Percentiles rank a stretch among this genome's conserved stretches.
phyloP scores from a whole-genome alignment of 2,113 vertebrate species.

The Todiramphus chloris region DNA sequence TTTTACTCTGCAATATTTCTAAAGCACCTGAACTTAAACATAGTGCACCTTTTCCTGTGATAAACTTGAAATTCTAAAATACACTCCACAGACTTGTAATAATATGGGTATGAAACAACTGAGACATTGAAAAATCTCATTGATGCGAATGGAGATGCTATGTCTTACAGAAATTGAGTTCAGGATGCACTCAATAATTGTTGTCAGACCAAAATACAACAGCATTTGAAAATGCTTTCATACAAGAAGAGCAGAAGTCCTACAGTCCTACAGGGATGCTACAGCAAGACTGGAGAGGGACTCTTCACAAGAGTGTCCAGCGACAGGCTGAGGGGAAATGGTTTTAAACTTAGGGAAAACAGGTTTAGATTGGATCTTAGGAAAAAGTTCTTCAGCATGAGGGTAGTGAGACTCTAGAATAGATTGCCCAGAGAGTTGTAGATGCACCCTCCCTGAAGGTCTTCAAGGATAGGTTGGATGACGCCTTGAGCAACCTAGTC shows the following conservation, averaged over 20 bases:
- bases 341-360: too few relatives aligned
- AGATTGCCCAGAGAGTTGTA: too few relatives aligned
- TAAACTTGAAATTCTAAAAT: not conserved
- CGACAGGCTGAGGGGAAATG: too few relatives aligned
- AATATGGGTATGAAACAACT: not conserved
- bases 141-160: not conserved
- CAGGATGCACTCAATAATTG: not conserved
- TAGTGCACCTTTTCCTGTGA: not conserved
- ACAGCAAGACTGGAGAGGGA: too few relatives aligned
- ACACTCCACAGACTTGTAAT: not conserved
- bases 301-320: too few relatives aligned
- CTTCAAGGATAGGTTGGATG: too few relatives aligned
- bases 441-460: too few relatives aligned
- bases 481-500: too few relatives aligned
- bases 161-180: not conserved
- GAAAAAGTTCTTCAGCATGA: too few relatives aligned
- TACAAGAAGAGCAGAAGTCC: not conserved
- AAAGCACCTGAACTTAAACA: not conserved
- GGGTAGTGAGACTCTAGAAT: too few relatives aligned
- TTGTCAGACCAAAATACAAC: not conserved
- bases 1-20: not conserved
- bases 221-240: not conserved
- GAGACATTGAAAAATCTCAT: not conserved
- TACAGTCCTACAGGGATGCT: too few relatives aligned
- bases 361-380: too few relatives aligned